These are phyloP conservation scores for Alfaro cultratus DNA, from an alignment of 2,797 vertebrate species.

Conservation along the genomic window DNA sequence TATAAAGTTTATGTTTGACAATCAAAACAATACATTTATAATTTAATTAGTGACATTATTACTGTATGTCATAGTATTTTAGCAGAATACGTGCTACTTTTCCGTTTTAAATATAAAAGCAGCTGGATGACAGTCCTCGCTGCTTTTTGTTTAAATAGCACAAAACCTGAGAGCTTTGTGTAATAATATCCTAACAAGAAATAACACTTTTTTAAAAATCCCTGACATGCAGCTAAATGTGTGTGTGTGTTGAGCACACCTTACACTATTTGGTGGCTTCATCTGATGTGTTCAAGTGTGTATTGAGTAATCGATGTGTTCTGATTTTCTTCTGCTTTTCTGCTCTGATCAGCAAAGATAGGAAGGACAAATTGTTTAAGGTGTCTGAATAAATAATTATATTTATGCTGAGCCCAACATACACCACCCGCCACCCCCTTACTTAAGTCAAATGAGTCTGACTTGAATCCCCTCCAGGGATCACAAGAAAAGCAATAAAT, in stretches of 20 bases:
- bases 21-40: background rate
- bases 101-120: background rate
- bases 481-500: conserved; percentile 46
- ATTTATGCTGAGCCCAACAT: conserved; percentile 59
- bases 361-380: conserved; percentile 88
- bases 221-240: conserved; percentile 5
- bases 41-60: background rate
- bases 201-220: background rate
- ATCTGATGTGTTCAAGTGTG: conserved; percentile 94
- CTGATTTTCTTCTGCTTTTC: conserved; percentile 94
- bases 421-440: conserved; percentile 5
- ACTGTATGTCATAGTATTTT: background rate
- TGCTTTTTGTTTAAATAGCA: background rate
- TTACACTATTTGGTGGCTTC: conserved; percentile 68
- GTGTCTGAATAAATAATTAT: conserved; percentile 83
- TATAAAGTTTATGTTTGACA: background rate
- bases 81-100: background rate
- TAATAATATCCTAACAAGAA: background rate
- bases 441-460: conserved; percentile 59
- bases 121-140: background rate
- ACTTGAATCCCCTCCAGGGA: conserved; percentile 55
- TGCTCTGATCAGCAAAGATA: conserved; percentile 93
- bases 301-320: conserved; percentile 96
- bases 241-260: conserved; percentile 40
- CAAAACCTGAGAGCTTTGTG: conserved; percentile 70